Evolutionary conservation across 2,888 invertebrate genomes (phyloP), one percentile per base, ranked within the genome.

Genomic region (Neoaliturus tenellus): DNA sequence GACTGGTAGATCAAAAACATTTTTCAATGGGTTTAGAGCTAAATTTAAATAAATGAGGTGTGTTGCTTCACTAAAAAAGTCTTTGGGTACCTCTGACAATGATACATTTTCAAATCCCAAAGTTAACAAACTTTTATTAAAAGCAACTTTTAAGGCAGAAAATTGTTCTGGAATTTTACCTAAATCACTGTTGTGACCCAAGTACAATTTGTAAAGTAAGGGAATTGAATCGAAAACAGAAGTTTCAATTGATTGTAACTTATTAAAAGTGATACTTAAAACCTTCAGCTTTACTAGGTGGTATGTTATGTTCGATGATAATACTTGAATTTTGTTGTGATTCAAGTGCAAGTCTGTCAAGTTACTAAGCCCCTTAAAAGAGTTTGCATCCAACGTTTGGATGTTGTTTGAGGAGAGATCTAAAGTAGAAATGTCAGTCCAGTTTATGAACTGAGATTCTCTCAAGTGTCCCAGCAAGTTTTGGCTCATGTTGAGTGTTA

Each of bases 401-500:
- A 81, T 81, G 48, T 48, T 69, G 28, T 81, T 81, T 6, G 14
- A 48, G 14, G 81, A 81, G 8, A 81, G 51, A 48, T 81, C 81
- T 20, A 81, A 71, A 48, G 33, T 48, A 20, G 28, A 20, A 31
- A 81, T 33, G 33, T 67, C 67, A 20, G 69, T 69, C 81, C 81
- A 81, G 35, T 81, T 81, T 28, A 23, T 12, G 48, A 81, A 81
- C 25, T 33, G 44, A 69, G 71, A 81, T 33, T 69, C 69, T 25
- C 20, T 4, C 14, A 81, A 28, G 67, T 81, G 20, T 0, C 14
- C 17, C 4, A 81, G 48, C 48, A 8, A 23, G 51, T 81, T 81
- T 17, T 81, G 67, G 17, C 69, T 81, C 20, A 81, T 41, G 17
- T 81, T 81, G 10, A 81, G n/a, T 8, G 44, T 17, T 5, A 81